These are phyloP conservation scores for Cartodere bifasciata DNA, from an alignment of 2,888 invertebrate genomes.

Conservation along the genomic window DNA sequence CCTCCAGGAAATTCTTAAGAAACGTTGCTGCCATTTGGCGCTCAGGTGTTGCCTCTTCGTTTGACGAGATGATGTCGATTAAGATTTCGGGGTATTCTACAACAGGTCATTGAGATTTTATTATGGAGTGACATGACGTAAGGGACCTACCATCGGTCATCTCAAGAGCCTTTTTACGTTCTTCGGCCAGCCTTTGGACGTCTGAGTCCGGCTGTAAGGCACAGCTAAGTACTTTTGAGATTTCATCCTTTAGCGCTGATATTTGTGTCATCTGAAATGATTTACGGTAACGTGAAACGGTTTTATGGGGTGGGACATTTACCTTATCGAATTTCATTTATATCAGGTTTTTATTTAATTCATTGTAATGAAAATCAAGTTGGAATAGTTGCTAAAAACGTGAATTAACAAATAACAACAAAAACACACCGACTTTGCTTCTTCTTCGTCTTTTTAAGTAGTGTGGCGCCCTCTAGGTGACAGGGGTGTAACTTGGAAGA, in stretches of 20 bases:
- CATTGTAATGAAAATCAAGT: too few relatives aligned
- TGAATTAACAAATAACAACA: too few relatives aligned
- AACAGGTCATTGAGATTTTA: conserved; percentile 8
- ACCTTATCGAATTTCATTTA: too few relatives aligned
- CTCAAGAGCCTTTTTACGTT: conserved; percentile 23
- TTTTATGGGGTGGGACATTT: too few relatives aligned
- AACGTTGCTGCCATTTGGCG: conserved; percentile 19
- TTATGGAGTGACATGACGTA: conserved; percentile 2
- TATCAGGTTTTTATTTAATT: too few relatives aligned
- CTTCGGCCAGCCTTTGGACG: conserved; percentile 21
- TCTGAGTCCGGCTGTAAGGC: conserved; percentile 22
- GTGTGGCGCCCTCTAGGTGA: too few relatives aligned
- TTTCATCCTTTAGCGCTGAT: conserved; percentile 20
- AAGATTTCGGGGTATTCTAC: conserved; percentile 20
- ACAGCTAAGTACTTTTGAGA: conserved; percentile 22
- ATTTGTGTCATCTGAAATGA: too few relatives aligned
- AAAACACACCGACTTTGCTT: too few relatives aligned
- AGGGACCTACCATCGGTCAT: conserved; percentile 22
- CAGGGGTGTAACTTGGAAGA: too few relatives aligned
- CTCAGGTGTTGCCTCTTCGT: conserved; percentile 16
- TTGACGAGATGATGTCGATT: conserved; percentile 16
- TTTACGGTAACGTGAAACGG: too few relatives aligned
- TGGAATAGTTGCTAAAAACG: too few relatives aligned
- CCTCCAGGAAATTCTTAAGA: conserved; percentile 19
- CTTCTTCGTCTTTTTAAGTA: too few relatives aligned